Percentiles rank a stretch among this genome's conserved stretches.
These are phyloP conservation scores for Aethina tumida DNA, from an alignment of 1,140 invertebrate genomes.

Conservation along the genomic window DNA sequence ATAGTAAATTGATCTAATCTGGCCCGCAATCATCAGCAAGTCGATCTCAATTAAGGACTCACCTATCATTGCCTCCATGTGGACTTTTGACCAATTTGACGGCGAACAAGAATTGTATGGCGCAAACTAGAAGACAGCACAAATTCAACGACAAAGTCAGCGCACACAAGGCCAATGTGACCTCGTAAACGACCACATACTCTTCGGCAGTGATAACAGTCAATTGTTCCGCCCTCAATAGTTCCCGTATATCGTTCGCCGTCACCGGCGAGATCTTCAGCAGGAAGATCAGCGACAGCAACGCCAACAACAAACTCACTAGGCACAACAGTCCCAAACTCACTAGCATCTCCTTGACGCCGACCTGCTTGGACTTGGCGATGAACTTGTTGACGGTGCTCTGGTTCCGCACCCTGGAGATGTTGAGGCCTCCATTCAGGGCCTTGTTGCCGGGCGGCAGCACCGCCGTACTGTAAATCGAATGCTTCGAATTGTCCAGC, in stretches of 20 bases:
- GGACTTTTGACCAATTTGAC: slow-evolving; percentile 79
- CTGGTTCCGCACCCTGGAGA: slow-evolving; percentile 35
- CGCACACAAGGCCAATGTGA: slow-evolving; percentile 78
- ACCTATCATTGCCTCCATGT: slow-evolving; percentile 40
- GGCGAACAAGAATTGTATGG: slow-evolving; percentile 87
- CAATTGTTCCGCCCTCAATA: slow-evolving; percentile 45
- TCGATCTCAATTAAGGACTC: slow-evolving; percentile 11
- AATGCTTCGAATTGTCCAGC: slow-evolving; percentile 55
- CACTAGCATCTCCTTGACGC: slow-evolving; percentile 70
- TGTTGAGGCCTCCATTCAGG: slow-evolving; percentile 44
- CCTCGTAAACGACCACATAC: slow-evolving; percentile 81
- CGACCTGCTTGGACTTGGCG: slow-evolving; percentile 39
- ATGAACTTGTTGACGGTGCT: slow-evolving; percentile 42
- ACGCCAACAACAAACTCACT: slow-evolving; percentile 69
- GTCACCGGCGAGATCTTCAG: slow-evolving; percentile 68
- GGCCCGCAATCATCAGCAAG: too few species aligned
- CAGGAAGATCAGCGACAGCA: slow-evolving; percentile 75
- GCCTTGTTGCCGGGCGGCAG: slow-evolving; percentile 34
- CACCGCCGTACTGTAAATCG: slow-evolving; percentile 47
- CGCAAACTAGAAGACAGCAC: slow-evolving; percentile 85
- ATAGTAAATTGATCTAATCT: too few species aligned
- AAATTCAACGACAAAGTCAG: slow-evolving; percentile 79
- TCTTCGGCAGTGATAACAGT: slow-evolving; percentile 58
- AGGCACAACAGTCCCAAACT: slow-evolving; percentile 77
- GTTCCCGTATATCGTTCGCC: slow-evolving; percentile 40